phyloP scores from a whole-genome alignment of 2,888 invertebrate genomes.

The Melikaiella ostensackeni region DNA sequence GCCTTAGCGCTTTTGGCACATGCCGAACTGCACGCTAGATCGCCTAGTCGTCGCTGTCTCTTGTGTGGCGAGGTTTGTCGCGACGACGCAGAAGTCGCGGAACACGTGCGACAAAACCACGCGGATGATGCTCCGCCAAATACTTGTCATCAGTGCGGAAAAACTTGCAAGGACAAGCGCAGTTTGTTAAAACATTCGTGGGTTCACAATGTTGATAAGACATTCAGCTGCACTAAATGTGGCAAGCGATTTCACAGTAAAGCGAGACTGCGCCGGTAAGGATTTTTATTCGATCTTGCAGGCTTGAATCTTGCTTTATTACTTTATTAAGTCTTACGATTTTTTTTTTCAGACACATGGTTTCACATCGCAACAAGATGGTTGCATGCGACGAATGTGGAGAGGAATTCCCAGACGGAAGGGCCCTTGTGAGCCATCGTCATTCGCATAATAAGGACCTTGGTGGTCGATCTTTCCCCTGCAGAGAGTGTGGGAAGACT shows the following conservation, averaged over 20 bases:
- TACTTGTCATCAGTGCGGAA: slow-evolving; percentile 83
- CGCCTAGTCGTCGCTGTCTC: slow-evolving; percentile 79
- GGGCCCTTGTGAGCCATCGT: slow-evolving; percentile 84
- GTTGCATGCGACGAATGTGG: slow-evolving; percentile 85
- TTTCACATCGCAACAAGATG: slow-evolving; percentile 85
- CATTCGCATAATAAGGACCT: slow-evolving; percentile 81
- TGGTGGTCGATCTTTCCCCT: slow-evolving; percentile 85
- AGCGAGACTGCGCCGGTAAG: slow-evolving; percentile 78
- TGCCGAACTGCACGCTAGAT: slow-evolving; percentile 86
- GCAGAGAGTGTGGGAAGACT: slow-evolving; percentile 90
- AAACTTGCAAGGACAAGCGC: slow-evolving; percentile 84
- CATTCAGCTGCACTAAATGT: slow-evolving; percentile 83
- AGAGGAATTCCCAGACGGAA: slow-evolving; percentile 85
- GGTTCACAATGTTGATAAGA: slow-evolving; percentile 83
- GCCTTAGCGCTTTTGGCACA: slow-evolving; percentile 88
- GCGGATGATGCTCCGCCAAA: slow-evolving; percentile 82
- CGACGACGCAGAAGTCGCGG: slow-evolving; percentile 82
- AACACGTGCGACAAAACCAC: slow-evolving; percentile 82
- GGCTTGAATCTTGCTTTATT: too few species aligned
- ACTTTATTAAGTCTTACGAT: background rate
- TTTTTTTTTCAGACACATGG: slow-evolving; percentile 80
- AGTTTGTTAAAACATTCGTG: slow-evolving; percentile 84
- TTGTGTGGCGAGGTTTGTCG: slow-evolving; percentile 83
- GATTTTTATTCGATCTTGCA: background rate
- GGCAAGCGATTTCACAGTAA: slow-evolving; percentile 86